Evolutionary conservation across 2,113 vertebrate species (phyloP).

Genomic region (Lycaon pictus): DNA sequence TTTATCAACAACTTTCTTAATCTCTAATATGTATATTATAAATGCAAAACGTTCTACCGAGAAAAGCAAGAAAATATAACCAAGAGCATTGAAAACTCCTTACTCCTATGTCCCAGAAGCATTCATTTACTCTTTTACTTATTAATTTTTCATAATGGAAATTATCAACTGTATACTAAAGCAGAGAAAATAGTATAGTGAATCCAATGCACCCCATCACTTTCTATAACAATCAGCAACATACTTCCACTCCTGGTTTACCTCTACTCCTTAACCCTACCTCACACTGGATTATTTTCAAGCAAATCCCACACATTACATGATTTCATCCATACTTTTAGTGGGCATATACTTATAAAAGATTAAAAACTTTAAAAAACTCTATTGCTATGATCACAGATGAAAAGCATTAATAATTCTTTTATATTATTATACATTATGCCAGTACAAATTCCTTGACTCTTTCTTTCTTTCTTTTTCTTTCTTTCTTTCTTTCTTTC

Average conservation of each 20-base stretch:
- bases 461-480: too few relatives aligned
- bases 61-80: neutral
- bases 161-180: neutral
- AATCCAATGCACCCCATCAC: neutral
- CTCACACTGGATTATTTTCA: neutral
- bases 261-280: neutral
- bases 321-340: neutral
- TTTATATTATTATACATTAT: constrained; percentile 22
- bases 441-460: neutral
- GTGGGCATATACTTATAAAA: neutral
- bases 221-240: neutral
- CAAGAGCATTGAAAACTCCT: neutral
- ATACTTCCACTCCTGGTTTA: neutral
- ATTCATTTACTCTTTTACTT: neutral
- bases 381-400: neutral
- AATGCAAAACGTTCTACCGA: neutral
- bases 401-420: neutral
- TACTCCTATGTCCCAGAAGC: neutral
- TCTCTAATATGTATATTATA: neutral
- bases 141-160: neutral
- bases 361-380: neutral
- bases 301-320: neutral
- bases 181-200: neutral
- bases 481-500: neutral
- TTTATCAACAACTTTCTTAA: neutral